These are phyloP conservation scores for Papilio polyxenes DNA, from an alignment of 1,140 invertebrate genomes.

Conservation along the genomic window DNA sequence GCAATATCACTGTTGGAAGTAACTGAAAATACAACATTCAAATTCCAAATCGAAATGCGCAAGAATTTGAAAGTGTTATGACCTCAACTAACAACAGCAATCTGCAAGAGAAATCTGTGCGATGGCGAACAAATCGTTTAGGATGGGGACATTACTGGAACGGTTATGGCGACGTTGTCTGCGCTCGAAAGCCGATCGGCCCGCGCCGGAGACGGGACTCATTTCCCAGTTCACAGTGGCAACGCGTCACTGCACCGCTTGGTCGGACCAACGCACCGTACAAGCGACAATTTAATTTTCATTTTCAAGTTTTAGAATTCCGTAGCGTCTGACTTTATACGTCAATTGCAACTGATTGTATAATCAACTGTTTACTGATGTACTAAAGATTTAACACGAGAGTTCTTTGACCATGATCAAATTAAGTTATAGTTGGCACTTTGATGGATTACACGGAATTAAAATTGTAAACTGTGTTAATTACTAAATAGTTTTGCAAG, in stretches of 20 bases:
- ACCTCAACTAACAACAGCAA: background rate
- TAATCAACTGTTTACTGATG: background rate
- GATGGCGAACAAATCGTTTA: conserved; percentile 2
- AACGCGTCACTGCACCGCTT: background rate
- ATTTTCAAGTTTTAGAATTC: background rate
- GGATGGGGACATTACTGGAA: background rate
- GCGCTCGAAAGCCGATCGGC: background rate
- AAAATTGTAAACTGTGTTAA: no score
- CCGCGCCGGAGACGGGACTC: background rate
- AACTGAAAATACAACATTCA: background rate
- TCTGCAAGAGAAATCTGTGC: conserved; percentile 16
- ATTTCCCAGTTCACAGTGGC: background rate
- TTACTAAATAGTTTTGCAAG: no score
- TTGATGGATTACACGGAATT: background rate
- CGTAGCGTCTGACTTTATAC: background rate
- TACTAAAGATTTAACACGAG: background rate
- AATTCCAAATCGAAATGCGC: background rate
- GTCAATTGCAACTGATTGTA: background rate
- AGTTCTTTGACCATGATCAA: background rate
- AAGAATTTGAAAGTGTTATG: conserved; percentile 7
- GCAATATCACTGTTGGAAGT: background rate
- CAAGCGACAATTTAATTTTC: background rate
- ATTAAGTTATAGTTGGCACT: background rate
- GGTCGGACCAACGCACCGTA: background rate
- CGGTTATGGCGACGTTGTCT: conserved; percentile 9